These are phyloP conservation scores for Lamellibrachia columna DNA, from an alignment of 2,888 invertebrate species.

Conservation along the genomic window DNA sequence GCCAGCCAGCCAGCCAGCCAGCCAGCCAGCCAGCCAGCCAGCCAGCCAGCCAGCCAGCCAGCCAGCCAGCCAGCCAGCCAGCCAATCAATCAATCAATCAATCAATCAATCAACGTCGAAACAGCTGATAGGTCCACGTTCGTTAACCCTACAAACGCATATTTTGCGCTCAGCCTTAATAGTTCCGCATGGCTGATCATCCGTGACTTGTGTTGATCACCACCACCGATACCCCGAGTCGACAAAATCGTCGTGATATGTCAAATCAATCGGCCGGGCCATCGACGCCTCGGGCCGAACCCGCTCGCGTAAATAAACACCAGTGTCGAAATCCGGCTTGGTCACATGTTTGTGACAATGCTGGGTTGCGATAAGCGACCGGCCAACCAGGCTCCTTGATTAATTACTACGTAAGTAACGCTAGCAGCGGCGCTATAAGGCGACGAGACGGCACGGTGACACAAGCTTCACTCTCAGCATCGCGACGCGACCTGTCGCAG, in stretches of 20 bases:
- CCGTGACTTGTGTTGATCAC: neutral
- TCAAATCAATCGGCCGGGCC: neutral
- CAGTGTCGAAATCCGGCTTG: neutral
- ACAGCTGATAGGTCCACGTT: neutral
- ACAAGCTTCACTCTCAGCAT: neutral
- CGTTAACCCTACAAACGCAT: neutral
- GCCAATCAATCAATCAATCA: neutral
- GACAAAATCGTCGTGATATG: neutral
- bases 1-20: neutral
- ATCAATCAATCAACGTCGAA: neutral
- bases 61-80: neutral
- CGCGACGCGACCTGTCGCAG: neutral
- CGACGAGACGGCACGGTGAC: neutral
- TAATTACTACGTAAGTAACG: slow-evolving; percentile 11
- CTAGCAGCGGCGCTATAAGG: neutral
- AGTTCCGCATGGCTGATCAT: neutral
- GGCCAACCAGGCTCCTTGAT: neutral
- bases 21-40: neutral
- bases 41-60: neutral
- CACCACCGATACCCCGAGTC: neutral
- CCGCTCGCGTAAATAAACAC: neutral
- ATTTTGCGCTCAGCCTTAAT: neutral
- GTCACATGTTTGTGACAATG: slow-evolving; percentile 5
- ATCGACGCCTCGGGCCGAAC: neutral
- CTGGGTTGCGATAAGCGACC: neutral